Evolutionary conservation across 1,140 invertebrate species (phyloP).

Genomic region (Hylyphantes graminicola): DNA sequence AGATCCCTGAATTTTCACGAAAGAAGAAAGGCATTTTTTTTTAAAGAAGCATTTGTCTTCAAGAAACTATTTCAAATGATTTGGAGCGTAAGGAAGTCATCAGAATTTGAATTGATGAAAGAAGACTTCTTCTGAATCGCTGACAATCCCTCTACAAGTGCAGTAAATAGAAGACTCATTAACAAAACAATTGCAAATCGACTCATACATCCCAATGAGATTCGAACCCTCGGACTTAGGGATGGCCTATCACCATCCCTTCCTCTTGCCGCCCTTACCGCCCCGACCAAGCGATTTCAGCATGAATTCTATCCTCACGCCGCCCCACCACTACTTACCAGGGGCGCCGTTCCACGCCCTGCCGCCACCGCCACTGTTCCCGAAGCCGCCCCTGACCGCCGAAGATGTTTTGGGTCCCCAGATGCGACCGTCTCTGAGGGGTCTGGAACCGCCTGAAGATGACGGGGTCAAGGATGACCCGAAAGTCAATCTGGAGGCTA

Average conservation of each 20-base stretch:
- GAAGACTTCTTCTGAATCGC: too few relatives aligned
- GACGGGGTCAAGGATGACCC: constrained; percentile 67
- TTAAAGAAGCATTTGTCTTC: too few relatives aligned
- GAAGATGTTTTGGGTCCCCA: constrained; percentile 81
- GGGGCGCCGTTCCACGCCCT: constrained; percentile 64
- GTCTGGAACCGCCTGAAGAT: constrained; percentile 64
- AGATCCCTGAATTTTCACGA: too few relatives aligned
- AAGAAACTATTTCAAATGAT: too few relatives aligned
- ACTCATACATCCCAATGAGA: constrained; percentile 49
- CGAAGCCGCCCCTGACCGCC: constrained; percentile 70
- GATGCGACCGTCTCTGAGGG: constrained; percentile 71
- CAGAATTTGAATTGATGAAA: too few relatives aligned
- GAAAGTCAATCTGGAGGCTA: constrained; percentile 65
- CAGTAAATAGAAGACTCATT: too few relatives aligned
- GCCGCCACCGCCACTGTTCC: constrained; percentile 63
- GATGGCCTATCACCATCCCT: constrained; percentile 53
- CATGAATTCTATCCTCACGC: constrained; percentile 64
- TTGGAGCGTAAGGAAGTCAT: too few relatives aligned
- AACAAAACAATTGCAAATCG: neutral
- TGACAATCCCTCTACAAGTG: too few relatives aligned
- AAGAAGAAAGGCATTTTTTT: too few relatives aligned
- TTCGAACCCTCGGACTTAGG: constrained; percentile 60
- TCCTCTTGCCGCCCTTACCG: constrained; percentile 73
- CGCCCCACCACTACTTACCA: constrained; percentile 70
- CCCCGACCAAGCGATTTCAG: constrained; percentile 57